phyloP scores from a whole-genome alignment of 1,140 invertebrate genomes.

The Anadara kagoshimensis region DNA sequence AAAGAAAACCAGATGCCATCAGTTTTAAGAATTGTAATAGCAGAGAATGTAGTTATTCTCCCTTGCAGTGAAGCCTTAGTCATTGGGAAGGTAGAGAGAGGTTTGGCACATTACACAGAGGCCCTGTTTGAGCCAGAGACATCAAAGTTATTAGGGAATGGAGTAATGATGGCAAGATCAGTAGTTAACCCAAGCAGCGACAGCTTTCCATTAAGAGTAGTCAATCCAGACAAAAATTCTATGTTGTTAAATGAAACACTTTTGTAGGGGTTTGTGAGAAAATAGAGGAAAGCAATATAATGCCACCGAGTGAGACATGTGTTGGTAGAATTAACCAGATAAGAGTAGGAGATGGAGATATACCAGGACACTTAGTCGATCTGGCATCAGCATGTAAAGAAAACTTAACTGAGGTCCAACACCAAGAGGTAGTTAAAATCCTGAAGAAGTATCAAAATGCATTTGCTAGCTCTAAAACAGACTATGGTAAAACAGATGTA shows the following conservation, averaged over 20 bases:
- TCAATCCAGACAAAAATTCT: neutral
- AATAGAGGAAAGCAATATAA: neutral
- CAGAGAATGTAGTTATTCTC: neutral
- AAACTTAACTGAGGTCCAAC: neutral
- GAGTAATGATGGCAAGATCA: neutral
- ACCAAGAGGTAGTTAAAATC: neutral
- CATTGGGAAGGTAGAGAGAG: neutral
- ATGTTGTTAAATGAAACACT: neutral
- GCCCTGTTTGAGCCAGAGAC: neutral
- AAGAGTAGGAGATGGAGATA: neutral
- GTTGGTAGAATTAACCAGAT: neutral
- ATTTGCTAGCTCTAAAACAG: constrained; percentile 14
- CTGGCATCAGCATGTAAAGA: neutral
- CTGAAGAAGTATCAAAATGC: constrained; percentile 4
- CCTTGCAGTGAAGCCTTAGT: constrained; percentile 6
- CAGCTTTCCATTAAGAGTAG: constrained; percentile 2
- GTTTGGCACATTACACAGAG: neutral
- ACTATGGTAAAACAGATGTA: constrained; percentile 12
- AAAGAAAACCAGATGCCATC: neutral
- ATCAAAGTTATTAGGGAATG: too few relatives aligned
- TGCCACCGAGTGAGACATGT: neutral
- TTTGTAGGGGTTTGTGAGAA: neutral
- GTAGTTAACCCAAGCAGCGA: neutral
- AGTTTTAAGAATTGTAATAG: neutral
- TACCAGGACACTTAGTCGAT: constrained; percentile 18